These are phyloP conservation scores for Lamellibrachia luymesi DNA, from an alignment of 1,140 invertebrate species.

Conservation along the genomic window DNA sequence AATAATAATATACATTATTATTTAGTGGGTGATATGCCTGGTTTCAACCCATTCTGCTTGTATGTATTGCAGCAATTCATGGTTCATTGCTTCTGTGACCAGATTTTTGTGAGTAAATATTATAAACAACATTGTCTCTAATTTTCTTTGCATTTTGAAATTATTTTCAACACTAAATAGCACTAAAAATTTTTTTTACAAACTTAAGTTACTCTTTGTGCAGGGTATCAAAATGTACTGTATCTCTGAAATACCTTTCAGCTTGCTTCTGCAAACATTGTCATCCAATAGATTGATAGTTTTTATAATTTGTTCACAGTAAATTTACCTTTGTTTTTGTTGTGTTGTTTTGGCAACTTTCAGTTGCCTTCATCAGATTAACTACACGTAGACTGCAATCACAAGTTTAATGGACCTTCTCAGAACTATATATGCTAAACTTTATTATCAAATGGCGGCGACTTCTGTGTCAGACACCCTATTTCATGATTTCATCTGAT, in stretches of 20 bases:
- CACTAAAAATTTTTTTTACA: too few species aligned
- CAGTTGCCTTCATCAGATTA: not conserved
- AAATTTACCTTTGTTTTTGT: not conserved
- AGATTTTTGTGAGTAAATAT: too few species aligned
- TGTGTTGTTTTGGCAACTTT: not conserved
- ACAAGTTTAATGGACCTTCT: not conserved
- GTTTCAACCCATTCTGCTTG: too few species aligned
- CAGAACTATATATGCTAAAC: not conserved
- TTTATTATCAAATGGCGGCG: not conserved
- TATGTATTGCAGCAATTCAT: too few species aligned
- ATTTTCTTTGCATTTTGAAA: too few species aligned
- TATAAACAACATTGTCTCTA: too few species aligned
- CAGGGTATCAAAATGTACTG: too few species aligned
- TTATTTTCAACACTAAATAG: too few species aligned
- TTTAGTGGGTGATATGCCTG: too few species aligned
- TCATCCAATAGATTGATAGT: not conserved
- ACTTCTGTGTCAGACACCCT: not conserved
- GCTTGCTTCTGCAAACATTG: not conserved
- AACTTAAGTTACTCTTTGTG: too few species aligned
- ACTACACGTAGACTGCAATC: not conserved
- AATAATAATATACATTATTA: not conserved
- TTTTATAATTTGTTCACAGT: not conserved
- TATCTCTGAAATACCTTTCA: not conserved
- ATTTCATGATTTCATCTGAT: not conserved
- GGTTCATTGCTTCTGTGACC: too few species aligned